A percentile compares a stretch with the other conserved stretches of the same genome.
phyloP scores from a whole-genome alignment of 2,797 vertebrate species.

The Petrocephalus schoutedeni region DNA sequence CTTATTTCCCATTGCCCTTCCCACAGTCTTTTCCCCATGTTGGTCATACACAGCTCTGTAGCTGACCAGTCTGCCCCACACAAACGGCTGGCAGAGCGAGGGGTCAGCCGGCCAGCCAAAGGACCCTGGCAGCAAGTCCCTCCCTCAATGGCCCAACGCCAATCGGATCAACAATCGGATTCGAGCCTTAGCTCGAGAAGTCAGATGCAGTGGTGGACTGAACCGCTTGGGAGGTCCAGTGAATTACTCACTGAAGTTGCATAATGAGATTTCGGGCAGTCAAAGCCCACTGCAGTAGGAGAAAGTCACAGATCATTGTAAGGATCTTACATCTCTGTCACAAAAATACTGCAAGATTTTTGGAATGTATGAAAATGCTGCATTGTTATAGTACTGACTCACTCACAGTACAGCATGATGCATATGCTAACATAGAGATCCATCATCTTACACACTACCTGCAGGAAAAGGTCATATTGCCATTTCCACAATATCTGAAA shows the following conservation, averaged over 20 bases:
- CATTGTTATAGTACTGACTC: background rate
- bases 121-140: background rate
- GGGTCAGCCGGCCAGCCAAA: background rate
- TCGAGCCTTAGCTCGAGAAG: background rate
- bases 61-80: background rate
- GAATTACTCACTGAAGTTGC: constrained; percentile 1
- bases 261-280: constrained; percentile 12
- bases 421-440: constrained; percentile 1
- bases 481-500: background rate
- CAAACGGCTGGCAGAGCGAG: background rate
- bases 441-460: background rate
- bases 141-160: background rate
- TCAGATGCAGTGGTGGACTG: background rate
- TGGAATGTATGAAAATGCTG: background rate
- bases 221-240: background rate
- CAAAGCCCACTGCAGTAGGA: background rate
- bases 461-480: background rate
- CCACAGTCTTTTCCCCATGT: background rate
- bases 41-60: background rate
- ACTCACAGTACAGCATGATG: background rate
- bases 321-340: background rate
- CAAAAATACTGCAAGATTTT: constrained; percentile 10
- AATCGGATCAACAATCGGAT: constrained; percentile 1
- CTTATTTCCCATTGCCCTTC: background rate
- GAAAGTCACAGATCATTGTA: constrained; percentile 5